Evolutionary conservation across 2,113 vertebrate genomes (phyloP), one percentile per base, ranked within the genome.

Genomic region (Azemiops feae): DNA sequence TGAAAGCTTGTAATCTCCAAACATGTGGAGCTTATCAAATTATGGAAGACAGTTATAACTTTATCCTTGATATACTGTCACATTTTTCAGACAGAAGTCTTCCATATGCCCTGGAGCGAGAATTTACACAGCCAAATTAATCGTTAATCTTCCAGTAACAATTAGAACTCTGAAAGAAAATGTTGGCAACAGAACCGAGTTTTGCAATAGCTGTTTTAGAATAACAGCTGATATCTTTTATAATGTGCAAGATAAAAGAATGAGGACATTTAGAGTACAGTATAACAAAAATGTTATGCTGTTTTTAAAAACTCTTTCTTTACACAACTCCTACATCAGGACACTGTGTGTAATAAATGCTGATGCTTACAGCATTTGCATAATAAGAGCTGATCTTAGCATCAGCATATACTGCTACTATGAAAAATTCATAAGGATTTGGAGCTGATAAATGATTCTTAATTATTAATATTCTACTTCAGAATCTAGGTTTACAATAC

Each of bases 371-470:
- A 0, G 0, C 22, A 91, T 87, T 2, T 85, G 16, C 0, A n/a
- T 87, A 85, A 85, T 1, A n/a, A 50, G 0, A n/a, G 9, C 43
- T 54, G 39, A 0, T 3, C 88, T 89, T 2, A 90, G 93, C 14
- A 0, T 43, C 0, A 1, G 39, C 88, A n/a, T 0, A 0, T 90
- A 91, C 92, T 91, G 93, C 22, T 0, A 0, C 88, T 53, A 58
- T 55, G 95, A 88, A 92, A 94, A 89, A 96, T 95, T 88, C 95
- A 91, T 88, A 88, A 57, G 89, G 93, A 47, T 58, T 91, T 45
- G 25, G 43, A 95, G 95, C 94, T 93, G 96, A 95, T 95, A 95
- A 96, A 95, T 91, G 91, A 92, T 25, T 96, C 94, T 92, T 94
- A 91, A 91, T 53, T 94, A 94, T 60, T 4, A 64, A 88, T 53